These are phyloP conservation scores for Caranx melampygus DNA, from an alignment of 2,113 vertebrate species.

Conservation along the genomic window DNA sequence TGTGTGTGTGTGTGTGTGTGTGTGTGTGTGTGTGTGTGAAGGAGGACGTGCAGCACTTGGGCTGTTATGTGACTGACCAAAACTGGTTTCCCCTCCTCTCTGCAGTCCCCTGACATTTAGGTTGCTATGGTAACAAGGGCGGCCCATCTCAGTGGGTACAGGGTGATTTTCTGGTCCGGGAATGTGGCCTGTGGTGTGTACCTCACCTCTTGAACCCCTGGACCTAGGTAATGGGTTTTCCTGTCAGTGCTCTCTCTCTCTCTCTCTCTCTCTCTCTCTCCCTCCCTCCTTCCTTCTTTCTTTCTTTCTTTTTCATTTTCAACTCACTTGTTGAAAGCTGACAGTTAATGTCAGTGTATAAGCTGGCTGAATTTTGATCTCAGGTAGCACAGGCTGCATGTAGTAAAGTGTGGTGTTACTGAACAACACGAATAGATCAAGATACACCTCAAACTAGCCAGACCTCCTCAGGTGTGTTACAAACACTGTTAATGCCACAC, in stretches of 20 bases:
- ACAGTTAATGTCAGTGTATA: not conserved
- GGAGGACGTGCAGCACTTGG: conserved; percentile 23
- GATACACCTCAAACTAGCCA: not conserved
- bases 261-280: too few relatives aligned
- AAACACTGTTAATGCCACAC: not conserved
- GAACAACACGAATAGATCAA: not conserved
- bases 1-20: too few relatives aligned
- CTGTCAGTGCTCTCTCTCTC: not conserved
- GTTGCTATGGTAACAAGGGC: conserved; percentile 50
- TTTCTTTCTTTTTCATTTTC: not conserved
- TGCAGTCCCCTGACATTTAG: conserved; percentile 66
- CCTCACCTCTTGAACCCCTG: conserved; percentile 53
- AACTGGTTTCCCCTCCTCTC: conserved; percentile 13
- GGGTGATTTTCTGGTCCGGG: conserved; percentile 48
- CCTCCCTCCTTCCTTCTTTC: too few relatives aligned
- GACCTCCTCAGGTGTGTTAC: not conserved
- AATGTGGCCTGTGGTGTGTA: conserved; percentile 67
- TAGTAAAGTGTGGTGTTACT: too few relatives aligned
- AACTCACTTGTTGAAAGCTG: not conserved
- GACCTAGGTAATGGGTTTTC: conserved; percentile 37
- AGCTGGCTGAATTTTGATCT: not conserved
- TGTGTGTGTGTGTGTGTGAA: not conserved
- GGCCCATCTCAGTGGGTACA: conserved; percentile 5
- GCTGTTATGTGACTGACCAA: conserved; percentile 34
- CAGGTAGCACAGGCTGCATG: not conserved